Evolutionary conservation across 2,113 vertebrate genomes (phyloP), one percentile per base, ranked within the genome.

Genomic region (Oreochromis tanganicae): DNA sequence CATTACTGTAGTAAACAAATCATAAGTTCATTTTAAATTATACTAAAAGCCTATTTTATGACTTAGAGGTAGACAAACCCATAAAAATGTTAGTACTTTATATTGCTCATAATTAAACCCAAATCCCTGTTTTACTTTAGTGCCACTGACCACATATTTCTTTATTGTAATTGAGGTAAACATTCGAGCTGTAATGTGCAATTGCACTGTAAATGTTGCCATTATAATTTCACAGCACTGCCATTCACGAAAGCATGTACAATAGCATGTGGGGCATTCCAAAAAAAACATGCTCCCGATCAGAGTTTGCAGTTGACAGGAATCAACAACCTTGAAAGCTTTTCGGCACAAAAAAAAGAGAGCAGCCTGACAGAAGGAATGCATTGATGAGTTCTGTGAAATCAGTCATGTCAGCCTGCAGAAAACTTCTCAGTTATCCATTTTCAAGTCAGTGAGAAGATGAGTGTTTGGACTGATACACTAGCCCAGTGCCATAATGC

Each of bases 351-450:
- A 61, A 78, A 8, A 8, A 21, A 34, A 84, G 2, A 82, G 3
- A 61, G 36, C 8, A 24, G 10, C 27, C 21, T 78, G 84, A 89
- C 84, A 81, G 87, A 14, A 2, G 27, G 56, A 19, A 68, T 6
- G 61, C 14, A 83, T 14, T 75, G 59, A 88, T 63, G 85, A 88
- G 5, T 9, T 19, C 29, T 32, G 29, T 84, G 48, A 80, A 82
- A 82, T 55, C 63, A 83, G 57, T 81, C 19, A 21, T 21, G 85
- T 82, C 85, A 56, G 50, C 55, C 71, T 80, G 57, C 21, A 46
- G 86, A 86, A 79, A 81, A 85, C 36, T 2, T 48, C 80, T 80
- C 88, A 83, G 41, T 36, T 54, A 87, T 90, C 92, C 55, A 82
- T 89, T 80, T 84, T 55, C 75, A 50, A 82, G 91, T 66, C 93